These are phyloP conservation scores for Drosophila asahinai DNA, from an alignment of 1,140 invertebrate species.

Conservation along the genomic window DNA sequence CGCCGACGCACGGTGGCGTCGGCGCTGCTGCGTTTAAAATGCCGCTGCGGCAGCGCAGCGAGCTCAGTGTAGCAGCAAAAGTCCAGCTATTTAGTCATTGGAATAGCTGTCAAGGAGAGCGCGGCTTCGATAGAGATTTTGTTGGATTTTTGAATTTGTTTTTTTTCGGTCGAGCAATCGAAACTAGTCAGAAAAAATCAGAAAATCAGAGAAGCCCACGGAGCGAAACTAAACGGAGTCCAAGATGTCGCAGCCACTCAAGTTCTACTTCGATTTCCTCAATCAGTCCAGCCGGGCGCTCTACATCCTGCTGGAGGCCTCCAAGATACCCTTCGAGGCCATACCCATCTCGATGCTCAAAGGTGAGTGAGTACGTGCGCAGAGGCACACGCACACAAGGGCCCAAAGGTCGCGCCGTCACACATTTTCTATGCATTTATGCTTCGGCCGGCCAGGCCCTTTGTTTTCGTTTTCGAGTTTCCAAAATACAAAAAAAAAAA, in stretches of 20 bases:
- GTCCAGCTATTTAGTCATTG: slow-evolving; percentile 19
- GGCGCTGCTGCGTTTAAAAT: slow-evolving; percentile 65
- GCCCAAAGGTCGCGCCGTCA: slow-evolving; percentile 47
- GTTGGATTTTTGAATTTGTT: slow-evolving; percentile 12
- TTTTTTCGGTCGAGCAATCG: neutral
- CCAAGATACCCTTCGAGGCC: slow-evolving; percentile 88
- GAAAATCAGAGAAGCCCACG: slow-evolving; percentile 5
- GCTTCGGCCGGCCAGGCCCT: slow-evolving; percentile 14
- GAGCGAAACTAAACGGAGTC: too few species aligned
- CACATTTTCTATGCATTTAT: slow-evolving; percentile 49
- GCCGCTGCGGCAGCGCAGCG: slow-evolving; percentile 58
- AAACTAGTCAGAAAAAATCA: slow-evolving; percentile 16
- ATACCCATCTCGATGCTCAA: slow-evolving; percentile 87
- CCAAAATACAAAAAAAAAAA: slow-evolving; percentile 5
- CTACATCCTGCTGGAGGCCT: slow-evolving; percentile 89
- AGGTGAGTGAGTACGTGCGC: slow-evolving; percentile 79
- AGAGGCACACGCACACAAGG: slow-evolving; percentile 8
- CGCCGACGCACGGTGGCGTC: slow-evolving; percentile 12
- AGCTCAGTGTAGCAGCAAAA: slow-evolving; percentile 71
- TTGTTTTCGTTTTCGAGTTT: slow-evolving; percentile 31
- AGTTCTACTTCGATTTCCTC: slow-evolving; percentile 89
- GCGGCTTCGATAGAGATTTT: slow-evolving; percentile 27
- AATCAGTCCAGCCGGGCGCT: slow-evolving; percentile 91
- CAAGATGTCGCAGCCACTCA: slow-evolving; percentile 85
- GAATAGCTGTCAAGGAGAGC: neutral